phyloP scores from a whole-genome alignment of 2,797 vertebrate species.

The Menidia menidia region DNA sequence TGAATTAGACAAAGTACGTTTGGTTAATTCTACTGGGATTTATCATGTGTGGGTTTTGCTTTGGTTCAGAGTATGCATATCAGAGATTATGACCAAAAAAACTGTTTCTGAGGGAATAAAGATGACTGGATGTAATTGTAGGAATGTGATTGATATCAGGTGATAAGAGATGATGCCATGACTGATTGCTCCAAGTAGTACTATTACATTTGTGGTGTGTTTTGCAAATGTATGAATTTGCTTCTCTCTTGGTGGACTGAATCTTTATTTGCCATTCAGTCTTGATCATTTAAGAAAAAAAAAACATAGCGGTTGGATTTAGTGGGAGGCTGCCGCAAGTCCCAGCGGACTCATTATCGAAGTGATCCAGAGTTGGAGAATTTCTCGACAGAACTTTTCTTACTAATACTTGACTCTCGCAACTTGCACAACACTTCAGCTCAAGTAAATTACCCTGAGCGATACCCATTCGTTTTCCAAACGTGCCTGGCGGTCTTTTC shows the following conservation, averaged over 20 bases:
- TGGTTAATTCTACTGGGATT: too few relatives aligned
- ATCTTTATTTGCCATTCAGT: background rate
- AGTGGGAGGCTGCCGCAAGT: constrained; percentile 8
- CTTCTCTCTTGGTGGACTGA: background rate
- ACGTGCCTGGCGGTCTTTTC: background rate
- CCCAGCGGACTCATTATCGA: constrained; percentile 28
- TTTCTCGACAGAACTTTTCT: background rate
- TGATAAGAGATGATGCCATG: too few relatives aligned
- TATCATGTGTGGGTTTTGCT: too few relatives aligned
- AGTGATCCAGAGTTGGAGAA: constrained; percentile 11
- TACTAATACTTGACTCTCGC: constrained; percentile 8
- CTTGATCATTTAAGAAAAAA: constrained; percentile 22
- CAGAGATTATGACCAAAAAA: too few relatives aligned
- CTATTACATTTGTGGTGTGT: too few relatives aligned
- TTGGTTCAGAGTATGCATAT: too few relatives aligned
- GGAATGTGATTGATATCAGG: too few relatives aligned
- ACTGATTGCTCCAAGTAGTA: too few relatives aligned
- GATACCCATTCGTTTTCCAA: background rate
- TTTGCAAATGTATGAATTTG: too few relatives aligned
- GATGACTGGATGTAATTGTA: too few relatives aligned
- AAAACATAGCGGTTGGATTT: constrained; percentile 3
- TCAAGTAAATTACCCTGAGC: constrained; percentile 4
- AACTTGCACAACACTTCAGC: background rate
- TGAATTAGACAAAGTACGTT: too few relatives aligned
- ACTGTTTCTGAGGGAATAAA: too few relatives aligned